These are phyloP conservation scores for Diceros bicornis DNA, from an alignment of 2,797 vertebrate species.

Conservation along the genomic window DNA sequence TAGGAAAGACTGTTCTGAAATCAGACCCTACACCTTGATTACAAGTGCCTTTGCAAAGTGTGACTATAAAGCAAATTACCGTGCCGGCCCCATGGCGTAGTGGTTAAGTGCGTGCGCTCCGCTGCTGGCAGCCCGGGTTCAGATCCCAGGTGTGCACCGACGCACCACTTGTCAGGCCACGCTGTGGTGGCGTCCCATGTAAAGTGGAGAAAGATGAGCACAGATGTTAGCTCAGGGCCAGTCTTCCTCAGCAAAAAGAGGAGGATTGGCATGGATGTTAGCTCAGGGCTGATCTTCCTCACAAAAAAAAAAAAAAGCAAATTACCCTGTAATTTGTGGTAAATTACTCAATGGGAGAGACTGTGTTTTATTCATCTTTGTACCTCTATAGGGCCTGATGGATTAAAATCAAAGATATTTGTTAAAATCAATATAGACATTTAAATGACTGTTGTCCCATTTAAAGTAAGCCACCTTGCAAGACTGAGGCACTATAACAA, in stretches of 20 bases:
- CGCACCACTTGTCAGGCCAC: too few species aligned
- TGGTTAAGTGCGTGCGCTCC: too few species aligned
- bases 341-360: neutral
- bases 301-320: neutral
- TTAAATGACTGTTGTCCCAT: conserved; percentile 18
- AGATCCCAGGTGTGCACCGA: too few species aligned
- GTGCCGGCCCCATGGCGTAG: too few species aligned
- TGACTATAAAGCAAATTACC: conserved; percentile 24
- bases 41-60: conserved; percentile 37
- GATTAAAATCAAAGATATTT: conserved; percentile 50
- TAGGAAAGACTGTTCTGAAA: conserved; percentile 7
- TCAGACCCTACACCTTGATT: neutral
- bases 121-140: too few species aligned
- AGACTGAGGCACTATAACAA: neutral
- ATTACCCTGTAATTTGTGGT: neutral
- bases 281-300: too few species aligned
- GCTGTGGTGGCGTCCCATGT: too few species aligned
- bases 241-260: too few species aligned
- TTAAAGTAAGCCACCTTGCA: conserved; percentile 31
- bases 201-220: too few species aligned
- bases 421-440: conserved; percentile 32
- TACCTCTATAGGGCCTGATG: neutral
- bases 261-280: too few species aligned
- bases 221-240: too few species aligned
- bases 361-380: conserved; percentile 1